Conservation (phyloP, 2,888 invertebrate species). For the Entomobrya proxima region DNA sequence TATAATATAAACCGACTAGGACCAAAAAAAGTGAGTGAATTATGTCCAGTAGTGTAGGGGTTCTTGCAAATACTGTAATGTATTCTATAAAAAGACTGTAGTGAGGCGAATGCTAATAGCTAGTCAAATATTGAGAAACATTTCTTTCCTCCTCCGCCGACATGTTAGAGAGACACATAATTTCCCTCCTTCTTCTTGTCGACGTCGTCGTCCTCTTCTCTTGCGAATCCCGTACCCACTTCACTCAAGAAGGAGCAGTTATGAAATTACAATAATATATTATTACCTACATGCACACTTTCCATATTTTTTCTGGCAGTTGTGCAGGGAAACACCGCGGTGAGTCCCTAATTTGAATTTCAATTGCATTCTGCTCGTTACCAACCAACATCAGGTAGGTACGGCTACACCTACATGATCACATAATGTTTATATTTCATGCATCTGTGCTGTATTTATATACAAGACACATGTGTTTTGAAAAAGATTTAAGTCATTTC, state of each 20-base stretch:
- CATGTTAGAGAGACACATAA: background rate
- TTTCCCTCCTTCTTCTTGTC: no score
- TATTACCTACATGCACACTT: background rate
- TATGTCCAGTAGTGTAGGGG: background rate
- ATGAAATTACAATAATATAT: slow-evolving; percentile 53
- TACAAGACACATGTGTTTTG: no score
- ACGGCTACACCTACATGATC: background rate
- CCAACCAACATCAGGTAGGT: background rate
- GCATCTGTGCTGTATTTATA: no score
- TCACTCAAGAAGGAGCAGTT: background rate
- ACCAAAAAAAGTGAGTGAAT: background rate
- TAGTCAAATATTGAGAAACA: slow-evolving; percentile 56
- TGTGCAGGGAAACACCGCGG: background rate
- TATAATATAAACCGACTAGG: background rate
- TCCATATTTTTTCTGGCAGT: background rate
- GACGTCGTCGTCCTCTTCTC: background rate
- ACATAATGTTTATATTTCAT: no score
- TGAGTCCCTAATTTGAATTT: slow-evolving; percentile 53
- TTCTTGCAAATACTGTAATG: background rate
- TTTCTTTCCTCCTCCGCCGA: background rate
- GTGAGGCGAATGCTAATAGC: slow-evolving; percentile 5
- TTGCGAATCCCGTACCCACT: background rate
- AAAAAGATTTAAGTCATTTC: no score
- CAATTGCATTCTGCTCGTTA: slow-evolving; percentile 45
- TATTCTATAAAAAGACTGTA: background rate